A percentile compares a stretch with the other conserved stretches of the same genome.
Evolutionary conservation across 2,113 vertebrate species (phyloP).

Genomic region (Pungitius pungitius): DNA sequence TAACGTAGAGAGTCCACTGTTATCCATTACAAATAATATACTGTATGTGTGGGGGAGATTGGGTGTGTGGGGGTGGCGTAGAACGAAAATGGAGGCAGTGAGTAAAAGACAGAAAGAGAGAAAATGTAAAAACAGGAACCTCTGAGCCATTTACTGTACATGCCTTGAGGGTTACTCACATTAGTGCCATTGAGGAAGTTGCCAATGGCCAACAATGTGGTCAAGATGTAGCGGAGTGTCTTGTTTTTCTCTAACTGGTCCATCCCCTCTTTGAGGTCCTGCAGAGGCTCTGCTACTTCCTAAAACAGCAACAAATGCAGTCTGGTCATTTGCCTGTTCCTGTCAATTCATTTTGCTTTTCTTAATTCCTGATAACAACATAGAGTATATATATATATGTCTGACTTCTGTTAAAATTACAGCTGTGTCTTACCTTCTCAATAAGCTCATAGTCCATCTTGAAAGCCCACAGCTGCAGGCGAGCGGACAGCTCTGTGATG

Average conservation of each 20-base stretch:
- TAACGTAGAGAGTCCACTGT: conserved; percentile 58
- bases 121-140: conserved; percentile 5
- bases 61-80: background rate
- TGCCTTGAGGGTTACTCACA: conserved; percentile 80
- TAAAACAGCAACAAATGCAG: conserved; percentile 57
- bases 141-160: background rate
- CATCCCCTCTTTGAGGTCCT: conserved; percentile 99
- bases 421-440: conserved; percentile 87
- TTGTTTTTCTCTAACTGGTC: conserved; percentile 96
- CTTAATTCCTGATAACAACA: background rate
- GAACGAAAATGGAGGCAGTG: conserved; percentile 38
- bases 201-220: conserved; percentile 93
- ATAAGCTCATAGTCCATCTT: conserved; percentile 97
- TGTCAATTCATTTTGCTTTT: background rate
- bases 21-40: conserved; percentile 54
- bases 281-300: conserved; percentile 96
- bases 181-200: conserved; percentile 98
- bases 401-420: conserved; percentile 12
- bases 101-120: conserved; percentile 20
- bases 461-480: conserved; percentile 98
- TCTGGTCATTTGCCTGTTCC: background rate
- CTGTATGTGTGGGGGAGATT: conserved; percentile 22
- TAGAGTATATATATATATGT: background rate
- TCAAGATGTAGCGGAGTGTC: conserved; percentile 92
- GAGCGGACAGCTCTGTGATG: conserved; percentile 93